Conservation (phyloP, 2,888 invertebrate species). For the Schrankia costaestrigalis region DNA sequence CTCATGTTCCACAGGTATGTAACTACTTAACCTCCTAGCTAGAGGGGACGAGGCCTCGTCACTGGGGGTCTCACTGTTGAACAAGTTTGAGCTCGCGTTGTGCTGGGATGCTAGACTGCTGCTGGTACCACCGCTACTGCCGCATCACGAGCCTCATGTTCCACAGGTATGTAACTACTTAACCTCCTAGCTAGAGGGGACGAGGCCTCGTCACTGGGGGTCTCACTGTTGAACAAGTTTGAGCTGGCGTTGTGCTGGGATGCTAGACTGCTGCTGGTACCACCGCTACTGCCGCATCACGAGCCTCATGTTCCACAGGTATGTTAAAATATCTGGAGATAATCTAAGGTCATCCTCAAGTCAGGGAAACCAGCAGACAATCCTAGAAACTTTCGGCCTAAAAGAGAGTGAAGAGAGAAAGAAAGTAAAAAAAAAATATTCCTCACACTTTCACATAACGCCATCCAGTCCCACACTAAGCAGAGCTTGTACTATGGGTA, state of each 20-base stretch:
- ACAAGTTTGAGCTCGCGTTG: slow-evolving; percentile 98
- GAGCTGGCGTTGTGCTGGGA: slow-evolving; percentile 99
- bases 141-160: slow-evolving; percentile 72
- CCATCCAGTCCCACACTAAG: no score
- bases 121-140: slow-evolving; percentile 95
- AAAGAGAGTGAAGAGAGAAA: no score
- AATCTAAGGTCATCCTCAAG: no score
- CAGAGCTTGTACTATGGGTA: no score
- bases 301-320: slow-evolving; percentile 48
- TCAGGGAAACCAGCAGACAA: no score
- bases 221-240: slow-evolving; percentile 96
- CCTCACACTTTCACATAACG: no score
- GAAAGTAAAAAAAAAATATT: no score
- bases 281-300: slow-evolving; percentile 89
- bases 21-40: background rate
- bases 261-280: slow-evolving; percentile 94
- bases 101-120: slow-evolving; percentile 96
- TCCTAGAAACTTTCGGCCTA: no score
- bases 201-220: slow-evolving; percentile 88
- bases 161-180: slow-evolving; percentile 37
- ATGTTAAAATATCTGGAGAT: no score
- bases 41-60: slow-evolving; percentile 81
- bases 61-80: slow-evolving; percentile 93
- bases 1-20: slow-evolving; percentile 39
- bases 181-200: slow-evolving; percentile 38